Conservation (phyloP, 2,797 vertebrate species). For the Semaprochilodus insignis region DNA sequence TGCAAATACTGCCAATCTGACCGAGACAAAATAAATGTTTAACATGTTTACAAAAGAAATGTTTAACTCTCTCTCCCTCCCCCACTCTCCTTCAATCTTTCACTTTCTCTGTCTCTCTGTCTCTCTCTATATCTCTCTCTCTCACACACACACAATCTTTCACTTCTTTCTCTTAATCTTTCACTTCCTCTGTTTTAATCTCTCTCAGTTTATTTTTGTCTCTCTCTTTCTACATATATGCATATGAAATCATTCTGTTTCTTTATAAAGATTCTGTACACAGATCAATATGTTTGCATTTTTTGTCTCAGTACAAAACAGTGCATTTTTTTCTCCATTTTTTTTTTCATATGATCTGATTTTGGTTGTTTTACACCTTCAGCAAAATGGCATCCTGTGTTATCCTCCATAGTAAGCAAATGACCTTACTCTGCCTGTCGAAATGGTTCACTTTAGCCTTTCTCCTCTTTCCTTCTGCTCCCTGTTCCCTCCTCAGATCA, state of each 20-base stretch:
- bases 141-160: background rate
- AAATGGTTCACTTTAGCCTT: background rate
- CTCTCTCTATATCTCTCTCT: background rate
- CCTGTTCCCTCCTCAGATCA: slow-evolving; percentile 63
- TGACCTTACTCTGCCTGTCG: too few species aligned
- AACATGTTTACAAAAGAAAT: slow-evolving; percentile 49
- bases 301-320: slow-evolving; percentile 5
- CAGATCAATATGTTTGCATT: slow-evolving; percentile 20
- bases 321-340: background rate
- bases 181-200: background rate
- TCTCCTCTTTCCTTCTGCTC: background rate
- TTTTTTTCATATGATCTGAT: background rate
- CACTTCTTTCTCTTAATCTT: slow-evolving; percentile 7
- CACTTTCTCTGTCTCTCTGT: slow-evolving; percentile 16
- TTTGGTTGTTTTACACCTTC: background rate
- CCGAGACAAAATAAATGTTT: slow-evolving; percentile 10
- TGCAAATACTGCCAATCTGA: slow-evolving; percentile 41
- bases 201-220: too few species aligned
- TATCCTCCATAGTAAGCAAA: background rate
- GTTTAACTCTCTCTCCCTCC: slow-evolving; percentile 19
- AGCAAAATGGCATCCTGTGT: background rate
- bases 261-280: too few species aligned
- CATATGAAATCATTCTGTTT: too few species aligned
- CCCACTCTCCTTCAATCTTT: slow-evolving; percentile 8
- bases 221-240: too few species aligned